Evolutionary conservation across 2,888 invertebrate species (phyloP).

Genomic region (Dromius quadrimaculatus): DNA sequence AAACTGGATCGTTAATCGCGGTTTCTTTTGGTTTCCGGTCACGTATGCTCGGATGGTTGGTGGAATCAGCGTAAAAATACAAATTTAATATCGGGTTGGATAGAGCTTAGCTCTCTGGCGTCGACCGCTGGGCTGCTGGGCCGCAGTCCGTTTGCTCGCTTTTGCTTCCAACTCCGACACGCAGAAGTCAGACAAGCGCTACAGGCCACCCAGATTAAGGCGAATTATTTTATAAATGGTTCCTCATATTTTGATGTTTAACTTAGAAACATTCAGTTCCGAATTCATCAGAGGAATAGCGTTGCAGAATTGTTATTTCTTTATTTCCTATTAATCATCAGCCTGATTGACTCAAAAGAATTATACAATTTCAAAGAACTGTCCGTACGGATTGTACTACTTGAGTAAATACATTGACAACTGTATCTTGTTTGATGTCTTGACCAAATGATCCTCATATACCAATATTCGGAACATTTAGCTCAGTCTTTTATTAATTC

Average conservation of each 20-base stretch:
- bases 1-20: conserved; percentile 70
- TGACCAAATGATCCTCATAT: too few species aligned
- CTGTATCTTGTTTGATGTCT: too few species aligned
- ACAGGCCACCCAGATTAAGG: conserved; percentile 15
- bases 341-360: too few species aligned
- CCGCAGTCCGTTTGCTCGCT: conserved; percentile 57
- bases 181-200: neutral
- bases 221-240: conserved; percentile 41
- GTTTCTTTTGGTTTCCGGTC: conserved; percentile 70
- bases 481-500: too few species aligned
- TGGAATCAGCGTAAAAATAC: conserved; percentile 75
- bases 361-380: too few species aligned
- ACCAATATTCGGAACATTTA: too few species aligned
- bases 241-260: conserved; percentile 45
- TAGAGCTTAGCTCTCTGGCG: conserved; percentile 59
- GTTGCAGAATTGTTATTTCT: too few species aligned
- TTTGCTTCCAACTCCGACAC: neutral
- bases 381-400: too few species aligned
- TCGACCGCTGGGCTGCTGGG: conserved; percentile 53
- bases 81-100: conserved; percentile 71
- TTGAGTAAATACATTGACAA: too few species aligned
- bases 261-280: too few species aligned
- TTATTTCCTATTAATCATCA: too few species aligned
- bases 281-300: too few species aligned
- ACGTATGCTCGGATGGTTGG: conserved; percentile 70